Percentiles rank a stretch among this genome's conserved stretches.
phyloP scores from a whole-genome alignment of 2,888 invertebrate species.

The Amblyteles armatorius region DNA sequence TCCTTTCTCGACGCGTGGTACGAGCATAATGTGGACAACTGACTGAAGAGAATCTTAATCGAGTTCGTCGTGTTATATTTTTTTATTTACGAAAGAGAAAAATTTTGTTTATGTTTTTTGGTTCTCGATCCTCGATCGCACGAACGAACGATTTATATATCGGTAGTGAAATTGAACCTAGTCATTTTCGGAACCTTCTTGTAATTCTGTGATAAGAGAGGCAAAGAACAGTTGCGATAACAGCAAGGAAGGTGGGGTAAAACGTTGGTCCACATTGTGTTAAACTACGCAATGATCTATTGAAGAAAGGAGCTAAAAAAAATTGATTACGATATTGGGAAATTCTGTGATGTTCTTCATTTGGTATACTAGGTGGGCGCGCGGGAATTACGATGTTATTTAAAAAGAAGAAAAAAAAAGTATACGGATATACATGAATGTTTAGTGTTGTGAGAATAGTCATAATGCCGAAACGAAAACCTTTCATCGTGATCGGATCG shows the following conservation, averaged over 20 bases:
- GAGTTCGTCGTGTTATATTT: slow-evolving; percentile 46
- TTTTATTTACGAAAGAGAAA: slow-evolving; percentile 32
- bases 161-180: slow-evolving; percentile 81
- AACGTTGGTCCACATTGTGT: slow-evolving; percentile 78
- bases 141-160: slow-evolving; percentile 47
- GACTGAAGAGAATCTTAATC: slow-evolving; percentile 53
- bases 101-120: slow-evolving; percentile 37
- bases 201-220: slow-evolving; percentile 83
- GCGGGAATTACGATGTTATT: slow-evolving; percentile 75
- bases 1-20: slow-evolving; percentile 53
- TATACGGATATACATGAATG: slow-evolving; percentile 83
- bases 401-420: slow-evolving; percentile 74
- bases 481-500: slow-evolving; percentile 66
- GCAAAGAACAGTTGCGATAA: slow-evolving; percentile 56
- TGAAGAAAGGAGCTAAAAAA: slow-evolving; percentile 67
- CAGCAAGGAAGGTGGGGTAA: slow-evolving; percentile 58
- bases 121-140: slow-evolving; percentile 47
- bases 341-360: slow-evolving; percentile 85
- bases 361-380: slow-evolving; percentile 78
- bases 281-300: slow-evolving; percentile 70
- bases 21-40: slow-evolving; percentile 62
- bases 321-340: slow-evolving; percentile 81
- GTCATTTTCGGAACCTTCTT: slow-evolving; percentile 83
- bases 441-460: slow-evolving; percentile 81
- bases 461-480: slow-evolving; percentile 58